A percentile compares a stretch with the other conserved stretches of the same genome.
These are phyloP conservation scores for Drosophila sechellia DNA, from an alignment of 1,140 invertebrate genomes.

Conservation along the genomic window DNA sequence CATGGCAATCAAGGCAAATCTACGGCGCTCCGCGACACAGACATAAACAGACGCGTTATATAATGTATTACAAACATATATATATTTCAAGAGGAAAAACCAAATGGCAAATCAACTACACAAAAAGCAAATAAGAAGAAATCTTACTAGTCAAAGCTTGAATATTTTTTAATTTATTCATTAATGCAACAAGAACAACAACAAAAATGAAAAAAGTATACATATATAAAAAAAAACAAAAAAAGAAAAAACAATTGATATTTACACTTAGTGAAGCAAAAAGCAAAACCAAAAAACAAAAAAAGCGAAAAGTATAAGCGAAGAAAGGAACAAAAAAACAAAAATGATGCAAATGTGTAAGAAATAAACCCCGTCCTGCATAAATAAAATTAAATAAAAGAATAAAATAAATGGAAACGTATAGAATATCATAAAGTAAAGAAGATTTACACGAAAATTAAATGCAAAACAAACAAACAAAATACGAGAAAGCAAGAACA, in stretches of 20 bases:
- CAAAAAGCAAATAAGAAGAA: conserved; percentile 59
- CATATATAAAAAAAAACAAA: conserved; percentile 62
- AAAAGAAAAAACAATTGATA: conserved; percentile 74
- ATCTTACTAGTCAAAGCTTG: conserved; percentile 81
- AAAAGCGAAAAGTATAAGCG: conserved; percentile 52
- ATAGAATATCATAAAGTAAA: conserved; percentile 72
- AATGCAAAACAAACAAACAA: conserved; percentile 47
- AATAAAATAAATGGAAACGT: conserved; percentile 63
- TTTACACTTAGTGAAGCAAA: conserved; percentile 83
- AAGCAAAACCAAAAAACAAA: conserved; percentile 50
- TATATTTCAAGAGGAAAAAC: conserved; percentile 58
- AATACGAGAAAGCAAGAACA: conserved; percentile 38
- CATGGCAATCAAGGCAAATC: not conserved
- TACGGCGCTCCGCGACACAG: not conserved
- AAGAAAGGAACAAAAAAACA: conserved; percentile 49
- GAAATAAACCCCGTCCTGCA: conserved; percentile 84
- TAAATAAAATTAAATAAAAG: conserved; percentile 83
- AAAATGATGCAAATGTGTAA: conserved; percentile 81
- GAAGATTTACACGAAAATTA: conserved; percentile 75
- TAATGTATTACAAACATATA: conserved; percentile 51
- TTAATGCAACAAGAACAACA: conserved; percentile 67
- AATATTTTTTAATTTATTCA: conserved; percentile 83
- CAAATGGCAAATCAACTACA: conserved; percentile 59
- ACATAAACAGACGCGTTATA: conserved; percentile 32
- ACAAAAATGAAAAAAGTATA: conserved; percentile 62